These are phyloP conservation scores for Subanguina moxae DNA, from an alignment of 1,140 invertebrate species.

Conservation along the genomic window DNA sequence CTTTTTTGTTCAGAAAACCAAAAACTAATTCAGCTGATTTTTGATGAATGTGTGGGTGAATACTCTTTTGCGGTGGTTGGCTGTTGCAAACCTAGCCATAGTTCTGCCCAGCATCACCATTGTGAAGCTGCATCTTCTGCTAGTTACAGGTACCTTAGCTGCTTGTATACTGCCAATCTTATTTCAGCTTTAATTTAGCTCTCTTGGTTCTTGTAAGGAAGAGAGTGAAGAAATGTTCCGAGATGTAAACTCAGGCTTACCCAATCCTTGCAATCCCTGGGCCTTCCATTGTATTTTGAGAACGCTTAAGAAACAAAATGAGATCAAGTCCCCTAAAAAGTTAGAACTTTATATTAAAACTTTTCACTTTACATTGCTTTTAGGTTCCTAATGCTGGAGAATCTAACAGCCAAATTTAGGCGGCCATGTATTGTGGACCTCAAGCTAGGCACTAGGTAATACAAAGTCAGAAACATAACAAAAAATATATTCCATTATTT, in stretches of 20 bases:
- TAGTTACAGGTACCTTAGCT: too few species aligned
- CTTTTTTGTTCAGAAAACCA: too few species aligned
- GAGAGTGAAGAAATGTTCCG: background rate
- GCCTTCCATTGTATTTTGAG: background rate
- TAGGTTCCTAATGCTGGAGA: background rate
- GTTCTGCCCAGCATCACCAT: too few species aligned
- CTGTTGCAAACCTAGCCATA: too few species aligned
- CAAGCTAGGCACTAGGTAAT: background rate
- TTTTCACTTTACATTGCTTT: background rate
- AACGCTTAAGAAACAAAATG: background rate
- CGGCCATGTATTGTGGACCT: background rate
- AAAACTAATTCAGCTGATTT: too few species aligned
- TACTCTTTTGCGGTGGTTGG: too few species aligned
- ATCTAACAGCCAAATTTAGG: background rate
- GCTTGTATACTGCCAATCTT: too few species aligned
- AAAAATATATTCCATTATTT: too few species aligned
- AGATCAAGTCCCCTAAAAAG: background rate
- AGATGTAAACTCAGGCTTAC: background rate
- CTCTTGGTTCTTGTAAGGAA: too few species aligned
- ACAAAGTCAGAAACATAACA: background rate
- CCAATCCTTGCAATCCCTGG: background rate
- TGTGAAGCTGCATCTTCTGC: too few species aligned
- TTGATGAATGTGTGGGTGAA: too few species aligned
- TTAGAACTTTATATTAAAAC: background rate
- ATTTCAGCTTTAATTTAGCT: too few species aligned